Conservation (phyloP, 2,888 invertebrate species). For the Tuta absoluta region DNA sequence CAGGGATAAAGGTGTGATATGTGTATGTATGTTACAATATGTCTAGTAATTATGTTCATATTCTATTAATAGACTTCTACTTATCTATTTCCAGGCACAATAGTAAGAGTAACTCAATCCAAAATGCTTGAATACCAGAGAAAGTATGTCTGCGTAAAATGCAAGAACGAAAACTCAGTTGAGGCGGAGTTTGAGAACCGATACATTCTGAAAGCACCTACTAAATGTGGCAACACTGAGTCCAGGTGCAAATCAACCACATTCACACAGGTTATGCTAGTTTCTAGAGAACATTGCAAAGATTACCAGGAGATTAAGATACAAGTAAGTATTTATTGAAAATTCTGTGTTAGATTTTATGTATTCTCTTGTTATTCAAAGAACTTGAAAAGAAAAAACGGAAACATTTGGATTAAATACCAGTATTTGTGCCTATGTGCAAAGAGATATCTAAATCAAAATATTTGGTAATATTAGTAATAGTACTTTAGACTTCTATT, state of each 20-base stretch:
- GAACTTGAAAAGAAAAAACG: too few relatives aligned
- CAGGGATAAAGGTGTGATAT: too few relatives aligned
- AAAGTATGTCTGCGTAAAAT: constrained; percentile 88
- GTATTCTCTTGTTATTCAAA: too few relatives aligned
- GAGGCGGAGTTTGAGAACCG: constrained; percentile 86
- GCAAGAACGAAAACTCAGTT: constrained; percentile 84
- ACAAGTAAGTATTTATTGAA: constrained; percentile 73
- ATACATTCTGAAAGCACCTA: constrained; percentile 81
- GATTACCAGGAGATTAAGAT: constrained; percentile 94
- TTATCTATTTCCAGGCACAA: constrained; percentile 82
- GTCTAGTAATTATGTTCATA: background rate
- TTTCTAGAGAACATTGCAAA: constrained; percentile 84
- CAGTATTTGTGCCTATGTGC: too few relatives aligned
- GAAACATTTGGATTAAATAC: too few relatives aligned
- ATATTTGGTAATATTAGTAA: too few relatives aligned
- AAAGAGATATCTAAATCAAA: too few relatives aligned
- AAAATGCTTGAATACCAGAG: constrained; percentile 89
- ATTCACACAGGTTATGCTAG: constrained; percentile 75
- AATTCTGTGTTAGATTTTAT: background rate
- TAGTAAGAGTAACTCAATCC: constrained; percentile 87
- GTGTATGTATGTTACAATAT: too few relatives aligned
- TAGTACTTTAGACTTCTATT: too few relatives aligned
- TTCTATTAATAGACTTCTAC: background rate
- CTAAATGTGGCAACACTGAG: constrained; percentile 78
- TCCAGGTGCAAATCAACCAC: constrained; percentile 78